Evolutionary conservation across 2,797 vertebrate genomes (phyloP), one percentile per base, ranked within the genome.

Genomic region (Galago senegalensis): DNA sequence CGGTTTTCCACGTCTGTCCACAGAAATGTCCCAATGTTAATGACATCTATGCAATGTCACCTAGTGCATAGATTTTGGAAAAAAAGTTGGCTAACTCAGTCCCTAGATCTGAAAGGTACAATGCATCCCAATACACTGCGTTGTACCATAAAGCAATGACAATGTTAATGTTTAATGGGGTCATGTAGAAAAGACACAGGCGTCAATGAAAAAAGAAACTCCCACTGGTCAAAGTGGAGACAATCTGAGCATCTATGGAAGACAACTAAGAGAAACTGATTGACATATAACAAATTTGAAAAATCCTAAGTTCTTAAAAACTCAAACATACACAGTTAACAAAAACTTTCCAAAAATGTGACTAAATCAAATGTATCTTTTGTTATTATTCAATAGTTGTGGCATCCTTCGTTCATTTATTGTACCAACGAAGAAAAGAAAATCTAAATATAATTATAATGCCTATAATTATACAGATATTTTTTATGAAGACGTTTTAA

Each of bases 91-190:
- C 27, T 93, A 70, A 87, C 13, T 69, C n/a, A 76, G 11, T 69
- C 27, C 75, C 9, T 77, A 23, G 0, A 3, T 80, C 27, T 46
- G 87, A 95, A 93, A 89, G 27, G 4, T 63, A 29, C 12, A 37
- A 84, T 21, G 7, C 25, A 21, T 5, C 8, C 31, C 21, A 1
- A 40, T 29, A 49, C 8, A 65, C 2, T 80, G 46, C 70, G 29
- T 72, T 63, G 29, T 29, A 69, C 21, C 3, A 69, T 46, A 56
- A 69, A 82, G 31, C 49, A 69, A 40, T 34, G 27, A 43, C 53
- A 7, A 12, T 90, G 86, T 91, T 18, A 90, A 61, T 81, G 87
- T 69, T 91, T 86, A 56, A 91, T 63, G 29, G 60, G 27, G 53
- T 82, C 61, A 63, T 53, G 13, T 76, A 60, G 77, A 69, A 93